A percentile compares a stretch with the other conserved stretches of the same genome.
Conservation (phyloP, 1,140 invertebrate genomes). For the Eufriesea mexicana region DNA sequence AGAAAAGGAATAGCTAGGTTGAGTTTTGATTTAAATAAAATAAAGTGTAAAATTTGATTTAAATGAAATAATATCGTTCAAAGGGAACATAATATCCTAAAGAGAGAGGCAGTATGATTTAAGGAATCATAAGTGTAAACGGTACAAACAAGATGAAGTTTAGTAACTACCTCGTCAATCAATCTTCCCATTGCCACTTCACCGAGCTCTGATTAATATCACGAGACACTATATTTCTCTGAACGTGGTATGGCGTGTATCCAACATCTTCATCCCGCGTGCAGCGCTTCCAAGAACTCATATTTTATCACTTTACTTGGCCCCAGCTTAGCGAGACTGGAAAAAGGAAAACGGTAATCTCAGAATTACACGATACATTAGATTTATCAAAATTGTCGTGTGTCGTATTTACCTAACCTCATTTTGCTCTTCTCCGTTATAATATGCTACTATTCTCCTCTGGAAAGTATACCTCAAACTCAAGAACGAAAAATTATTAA, state of each 20-base stretch:
- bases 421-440: neutral
- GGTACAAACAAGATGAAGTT: neutral
- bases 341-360: neutral
- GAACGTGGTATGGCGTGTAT: conserved; percentile 17
- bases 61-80: neutral
- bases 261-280: conserved; percentile 31
- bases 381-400: neutral
- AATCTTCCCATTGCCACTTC: conserved; percentile 43
- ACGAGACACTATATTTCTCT: conserved; percentile 35
- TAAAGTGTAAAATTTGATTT: too few relatives aligned
- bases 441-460: too few relatives aligned
- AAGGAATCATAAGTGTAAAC: neutral
- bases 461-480: too few relatives aligned
- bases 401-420: neutral
- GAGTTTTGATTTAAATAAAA: too few relatives aligned
- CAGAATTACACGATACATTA: neutral
- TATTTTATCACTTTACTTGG: neutral
- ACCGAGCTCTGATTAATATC: conserved; percentile 42
- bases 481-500: too few relatives aligned
- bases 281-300: neutral
- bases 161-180: conserved; percentile 39
- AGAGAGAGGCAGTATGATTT: neutral
- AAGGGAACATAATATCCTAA: neutral
- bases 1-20: too few relatives aligned
- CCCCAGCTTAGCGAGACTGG: neutral